These are phyloP conservation scores for Agrochola lota DNA, from an alignment of 2,888 invertebrate genomes.

Conservation along the genomic window DNA sequence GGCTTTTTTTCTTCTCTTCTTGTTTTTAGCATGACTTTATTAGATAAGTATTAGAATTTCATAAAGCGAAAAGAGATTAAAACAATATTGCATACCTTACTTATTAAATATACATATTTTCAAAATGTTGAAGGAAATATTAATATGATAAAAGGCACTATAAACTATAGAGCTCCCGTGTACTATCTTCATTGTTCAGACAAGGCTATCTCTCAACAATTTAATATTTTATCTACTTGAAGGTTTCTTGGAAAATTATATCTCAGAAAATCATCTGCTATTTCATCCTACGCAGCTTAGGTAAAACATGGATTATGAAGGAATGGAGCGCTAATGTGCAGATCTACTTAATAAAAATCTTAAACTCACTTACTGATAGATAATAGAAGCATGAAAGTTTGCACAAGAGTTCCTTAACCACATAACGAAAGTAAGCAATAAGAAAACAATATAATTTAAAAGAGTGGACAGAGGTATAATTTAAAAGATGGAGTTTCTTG, in stretches of 20 bases:
- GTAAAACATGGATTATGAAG: slow-evolving; percentile 20
- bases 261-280: slow-evolving; percentile 22
- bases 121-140: background rate
- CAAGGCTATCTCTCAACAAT: background rate
- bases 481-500: too few relatives aligned
- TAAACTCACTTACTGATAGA: too few relatives aligned
- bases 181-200: slow-evolving; percentile 21
- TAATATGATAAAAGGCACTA: slow-evolving; percentile 8
- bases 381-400: too few relatives aligned
- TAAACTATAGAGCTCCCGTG: background rate
- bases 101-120: background rate
- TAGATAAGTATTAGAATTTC: background rate
- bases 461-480: too few relatives aligned
- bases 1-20: too few relatives aligned
- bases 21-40: too few relatives aligned
- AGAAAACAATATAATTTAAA: background rate
- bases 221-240: slow-evolving; percentile 30
- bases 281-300: slow-evolving; percentile 21
- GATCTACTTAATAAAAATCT: background rate
- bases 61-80: background rate
- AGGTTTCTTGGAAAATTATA: slow-evolving; percentile 4
- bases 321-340: slow-evolving; percentile 6
- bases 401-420: background rate
- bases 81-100: background rate
- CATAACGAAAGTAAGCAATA: background rate